Evolutionary conservation across 2,797 vertebrate species (phyloP).

Genomic region (Cebuella pygmaea): DNA sequence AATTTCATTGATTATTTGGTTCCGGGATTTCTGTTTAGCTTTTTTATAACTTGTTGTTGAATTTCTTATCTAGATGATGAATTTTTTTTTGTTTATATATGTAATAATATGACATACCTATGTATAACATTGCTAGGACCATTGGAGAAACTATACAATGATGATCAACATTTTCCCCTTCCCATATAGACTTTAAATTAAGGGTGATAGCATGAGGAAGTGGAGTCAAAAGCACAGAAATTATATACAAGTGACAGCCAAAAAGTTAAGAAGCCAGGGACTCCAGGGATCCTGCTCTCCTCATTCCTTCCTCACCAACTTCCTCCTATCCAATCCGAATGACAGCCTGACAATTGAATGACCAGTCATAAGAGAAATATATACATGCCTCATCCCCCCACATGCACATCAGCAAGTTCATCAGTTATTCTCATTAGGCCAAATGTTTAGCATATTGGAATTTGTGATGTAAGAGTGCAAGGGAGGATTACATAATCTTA

Average conservation of each 20-base stretch:
- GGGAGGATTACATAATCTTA: not conserved
- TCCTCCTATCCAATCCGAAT: not conserved
- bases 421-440: not conserved
- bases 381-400: not conserved
- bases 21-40: not conserved
- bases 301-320: slow-evolving; percentile 5
- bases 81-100: slow-evolving; percentile 67
- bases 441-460: not conserved
- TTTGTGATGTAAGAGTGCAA: not conserved
- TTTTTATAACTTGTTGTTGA: not conserved
- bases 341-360: not conserved
- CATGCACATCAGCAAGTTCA: not conserved
- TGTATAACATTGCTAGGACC: slow-evolving; percentile 88
- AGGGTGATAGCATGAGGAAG: slow-evolving; percentile 72
- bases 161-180: slow-evolving; percentile 27
- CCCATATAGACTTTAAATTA: slow-evolving; percentile 66
- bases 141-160: slow-evolving; percentile 62
- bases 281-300: slow-evolving; percentile 47
- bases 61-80: not conserved
- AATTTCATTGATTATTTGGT: not conserved
- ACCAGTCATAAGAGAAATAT: not conserved
- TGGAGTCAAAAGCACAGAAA: slow-evolving; percentile 72
- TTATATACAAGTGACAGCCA: slow-evolving; percentile 72
- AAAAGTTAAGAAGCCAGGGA: slow-evolving; percentile 24
- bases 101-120: slow-evolving; percentile 84